Evolutionary conservation across 1,140 invertebrate genomes (phyloP), one percentile per base, ranked within the genome.

Genomic region (Pomacea maculata): DNA sequence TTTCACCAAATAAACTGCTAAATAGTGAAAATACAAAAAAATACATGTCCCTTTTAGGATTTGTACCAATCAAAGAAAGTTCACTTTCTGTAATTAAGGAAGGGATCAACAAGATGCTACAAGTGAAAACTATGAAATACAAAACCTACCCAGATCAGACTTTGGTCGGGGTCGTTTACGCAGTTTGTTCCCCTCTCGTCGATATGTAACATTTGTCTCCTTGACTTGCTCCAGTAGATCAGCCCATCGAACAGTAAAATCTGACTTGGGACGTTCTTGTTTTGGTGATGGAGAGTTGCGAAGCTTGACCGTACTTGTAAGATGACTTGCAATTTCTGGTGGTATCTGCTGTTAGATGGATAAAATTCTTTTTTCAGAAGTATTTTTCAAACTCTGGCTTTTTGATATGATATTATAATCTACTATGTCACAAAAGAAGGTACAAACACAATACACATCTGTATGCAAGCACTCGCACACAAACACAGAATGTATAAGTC

Each of bases 211-310:
- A 19, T 79, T 67, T 4, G 82, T 57, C 12, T 83, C 86, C n/a
- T 82, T 81, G 63, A 85, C 82, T 21, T 83, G 78, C 78, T 86
- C 85, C 79, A 84, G 80, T 2, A 87, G 84, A 71, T 89, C 87
- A 0, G 88, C 88, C 87, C 87, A 89, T 63, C 87, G 81, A 10
- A 89, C 88, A 17, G 85, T 85, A 70, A 86, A 84, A 82, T 89
- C 88, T 21, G 88, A 89, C 72, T 87, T 89, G 17, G 87, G 87
- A 29, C 88, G 75, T 64, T 89, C 88, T 9, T 80, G 82, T 64
- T 82, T 81, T 17, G 88, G 87, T 0, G 87, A 87, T 0, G 87
- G 84, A 0, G 87, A 87, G 75, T 85, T 83, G 14, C 86, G 82
- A 2, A 86, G 84, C 17, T 84, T 78, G 15, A 87, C 86, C 63